These are phyloP conservation scores for Drosophila rubida DNA, from an alignment of 2,888 invertebrate species.

Conservation along the genomic window DNA sequence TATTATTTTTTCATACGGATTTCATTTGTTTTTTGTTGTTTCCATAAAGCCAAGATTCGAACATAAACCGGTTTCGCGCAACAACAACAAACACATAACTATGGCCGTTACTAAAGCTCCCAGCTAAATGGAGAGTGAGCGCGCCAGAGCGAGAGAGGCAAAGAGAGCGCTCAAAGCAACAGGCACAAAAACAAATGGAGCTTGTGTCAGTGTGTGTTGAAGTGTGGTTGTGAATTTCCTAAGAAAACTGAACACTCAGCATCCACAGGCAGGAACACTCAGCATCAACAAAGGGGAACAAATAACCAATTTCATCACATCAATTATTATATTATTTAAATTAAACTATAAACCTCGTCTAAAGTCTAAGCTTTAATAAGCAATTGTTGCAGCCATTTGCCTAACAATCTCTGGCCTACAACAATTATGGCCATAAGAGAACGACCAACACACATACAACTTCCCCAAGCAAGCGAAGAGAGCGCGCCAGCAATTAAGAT, in stretches of 20 bases:
- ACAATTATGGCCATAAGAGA: conserved; percentile 21
- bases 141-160: conserved; percentile 18
- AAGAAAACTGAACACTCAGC: conserved; percentile 55
- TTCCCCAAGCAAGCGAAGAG: conserved; percentile 20
- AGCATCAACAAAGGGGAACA: background rate
- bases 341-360: background rate
- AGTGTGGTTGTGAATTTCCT: conserved; percentile 46
- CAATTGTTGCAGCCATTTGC: background rate
- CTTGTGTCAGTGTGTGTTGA: conserved; percentile 2
- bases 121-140: conserved; percentile 38
- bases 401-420: background rate
- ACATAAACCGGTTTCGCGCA: conserved; percentile 65
- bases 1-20: conserved; percentile 48
- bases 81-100: conserved; percentile 30
- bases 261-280: conserved; percentile 35
- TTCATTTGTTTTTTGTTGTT: conserved; percentile 49
- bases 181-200: conserved; percentile 14
- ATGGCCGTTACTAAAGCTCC: conserved; percentile 59
- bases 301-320: too few species aligned
- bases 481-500: conserved; percentile 4
- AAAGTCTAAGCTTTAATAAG: background rate
- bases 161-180: conserved; percentile 14
- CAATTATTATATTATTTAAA: too few species aligned
- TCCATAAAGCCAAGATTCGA: conserved; percentile 44
- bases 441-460: background rate